A percentile compares a stretch with the other conserved stretches of the same genome.
Conservation (phyloP, 2,113 vertebrate genomes). For the Rhinoptilus africanus region DNA sequence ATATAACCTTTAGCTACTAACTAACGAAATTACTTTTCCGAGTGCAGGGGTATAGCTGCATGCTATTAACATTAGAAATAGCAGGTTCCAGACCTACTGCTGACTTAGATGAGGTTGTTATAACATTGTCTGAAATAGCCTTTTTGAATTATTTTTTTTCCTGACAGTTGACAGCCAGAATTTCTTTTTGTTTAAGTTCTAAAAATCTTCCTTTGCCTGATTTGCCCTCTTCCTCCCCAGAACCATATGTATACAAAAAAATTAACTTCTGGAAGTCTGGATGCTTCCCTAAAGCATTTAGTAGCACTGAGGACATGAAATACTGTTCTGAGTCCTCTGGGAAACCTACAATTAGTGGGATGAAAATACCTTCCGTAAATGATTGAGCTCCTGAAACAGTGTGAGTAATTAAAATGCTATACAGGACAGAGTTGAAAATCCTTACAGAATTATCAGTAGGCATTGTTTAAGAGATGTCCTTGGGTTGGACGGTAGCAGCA, state of each 20-base stretch:
- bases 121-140: not conserved
- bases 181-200: not conserved
- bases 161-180: not conserved
- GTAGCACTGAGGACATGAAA: not conserved
- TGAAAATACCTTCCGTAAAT: constrained; percentile 46
- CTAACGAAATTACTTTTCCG: not conserved
- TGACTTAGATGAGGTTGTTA: not conserved
- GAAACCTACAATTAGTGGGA: constrained; percentile 27
- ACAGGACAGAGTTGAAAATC: constrained; percentile 44
- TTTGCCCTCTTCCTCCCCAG: not conserved
- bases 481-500: not conserved
- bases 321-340: constrained; percentile 3
- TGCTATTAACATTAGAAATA: not conserved
- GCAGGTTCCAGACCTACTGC: not conserved
- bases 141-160: not conserved
- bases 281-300: not conserved
- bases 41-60: not conserved
- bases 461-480: constrained; percentile 31
- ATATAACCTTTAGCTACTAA: not conserved
- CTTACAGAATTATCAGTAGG: constrained; percentile 48
- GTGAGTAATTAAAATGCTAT: constrained; percentile 28
- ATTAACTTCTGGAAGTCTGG: not conserved
- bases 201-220: not conserved
- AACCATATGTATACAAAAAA: not conserved
- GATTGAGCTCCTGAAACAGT: constrained; percentile 30